phyloP scores from a whole-genome alignment of 37 sponge, comb jelly and placozoan genomes.

The Ianthella basta region DNA sequence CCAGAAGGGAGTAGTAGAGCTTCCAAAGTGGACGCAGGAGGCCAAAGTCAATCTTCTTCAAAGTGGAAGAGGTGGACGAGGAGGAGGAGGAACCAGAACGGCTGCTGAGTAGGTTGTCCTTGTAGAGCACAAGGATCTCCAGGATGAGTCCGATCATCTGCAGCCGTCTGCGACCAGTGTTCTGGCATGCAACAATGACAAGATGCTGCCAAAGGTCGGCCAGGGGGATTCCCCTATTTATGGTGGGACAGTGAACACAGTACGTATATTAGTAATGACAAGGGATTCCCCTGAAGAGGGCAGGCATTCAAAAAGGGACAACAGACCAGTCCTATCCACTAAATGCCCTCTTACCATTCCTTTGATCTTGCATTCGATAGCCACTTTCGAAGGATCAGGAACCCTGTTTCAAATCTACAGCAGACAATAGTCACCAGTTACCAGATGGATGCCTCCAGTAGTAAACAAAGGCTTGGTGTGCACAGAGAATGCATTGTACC shows the following conservation, averaged over 20 bases:
- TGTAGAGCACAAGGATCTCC: constrained; percentile 29
- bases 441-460: neutral
- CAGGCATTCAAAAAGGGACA: neutral
- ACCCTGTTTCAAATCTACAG: constrained; percentile 75
- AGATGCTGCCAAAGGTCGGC: constrained; percentile 65
- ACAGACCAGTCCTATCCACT: neutral
- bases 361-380: constrained; percentile 20
- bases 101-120: neutral
- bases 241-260: neutral
- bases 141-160: constrained; percentile 59
- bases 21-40: constrained; percentile 88
- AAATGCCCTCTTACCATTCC: neutral
- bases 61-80: neutral
- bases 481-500: constrained; percentile 33
- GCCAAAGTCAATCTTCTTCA: constrained; percentile 61
- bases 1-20: constrained; percentile 67
- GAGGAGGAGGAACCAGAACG: neutral
- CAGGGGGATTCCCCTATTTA: constrained; percentile 62
- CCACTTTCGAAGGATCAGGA: constrained; percentile 43
- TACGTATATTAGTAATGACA: neutral
- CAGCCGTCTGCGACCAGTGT: constrained; percentile 64
- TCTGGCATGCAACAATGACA: constrained; percentile 72
- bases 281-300: neutral
- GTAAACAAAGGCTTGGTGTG: neutral
- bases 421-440: neutral